phyloP scores from a whole-genome alignment of 1,140 invertebrate genomes.

The Riptortus pedestris region DNA sequence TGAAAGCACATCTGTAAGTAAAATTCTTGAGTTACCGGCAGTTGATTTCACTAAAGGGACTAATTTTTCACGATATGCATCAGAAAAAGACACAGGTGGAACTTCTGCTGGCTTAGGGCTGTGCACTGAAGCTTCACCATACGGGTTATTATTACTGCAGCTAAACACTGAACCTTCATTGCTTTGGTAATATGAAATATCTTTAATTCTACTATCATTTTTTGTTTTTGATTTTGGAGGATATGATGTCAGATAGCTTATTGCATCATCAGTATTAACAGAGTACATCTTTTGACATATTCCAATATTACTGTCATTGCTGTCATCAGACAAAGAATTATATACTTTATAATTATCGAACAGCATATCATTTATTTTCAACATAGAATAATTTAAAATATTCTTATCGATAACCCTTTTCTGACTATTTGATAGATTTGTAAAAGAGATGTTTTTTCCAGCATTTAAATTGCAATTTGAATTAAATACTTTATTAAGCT shows the following conservation, averaged over 20 bases:
- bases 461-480: background rate
- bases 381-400: background rate
- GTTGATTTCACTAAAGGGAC: background rate
- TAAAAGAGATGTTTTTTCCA: background rate
- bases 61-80: constrained; percentile 2
- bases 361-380: background rate
- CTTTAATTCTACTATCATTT: background rate
- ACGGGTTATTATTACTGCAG: background rate
- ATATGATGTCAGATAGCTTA: background rate
- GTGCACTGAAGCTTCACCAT: background rate
- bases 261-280: no score
- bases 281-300: background rate
- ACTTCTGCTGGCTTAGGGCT: constrained; percentile 25
- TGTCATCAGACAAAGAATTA: background rate
- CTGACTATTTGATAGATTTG: background rate
- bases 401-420: background rate
- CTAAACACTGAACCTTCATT: background rate
- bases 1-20: background rate
- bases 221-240: background rate
- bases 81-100: constrained; percentile 11
- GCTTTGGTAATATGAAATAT: background rate
- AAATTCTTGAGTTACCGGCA: background rate
- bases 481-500: background rate
- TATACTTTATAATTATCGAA: background rate
- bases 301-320: background rate